A percentile compares a stretch with the other conserved stretches of the same genome.
Conservation (phyloP, 2,888 invertebrate genomes). For the Biston betularia region DNA sequence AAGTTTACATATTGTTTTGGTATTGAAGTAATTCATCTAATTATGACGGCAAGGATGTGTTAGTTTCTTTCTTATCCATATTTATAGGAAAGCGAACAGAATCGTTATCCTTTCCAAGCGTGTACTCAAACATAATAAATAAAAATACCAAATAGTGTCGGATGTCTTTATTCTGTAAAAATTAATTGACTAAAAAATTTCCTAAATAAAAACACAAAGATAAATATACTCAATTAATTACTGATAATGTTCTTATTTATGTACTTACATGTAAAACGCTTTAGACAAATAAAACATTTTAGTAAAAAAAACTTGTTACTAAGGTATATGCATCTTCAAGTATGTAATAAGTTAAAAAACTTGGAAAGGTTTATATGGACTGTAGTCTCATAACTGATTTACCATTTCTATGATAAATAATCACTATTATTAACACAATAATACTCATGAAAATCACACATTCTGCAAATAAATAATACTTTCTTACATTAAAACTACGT, state of each 20-base stretch:
- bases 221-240: neutral
- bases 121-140: neutral
- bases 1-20: too few relatives aligned
- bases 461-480: slow-evolving; percentile 22
- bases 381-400: neutral
- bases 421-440: slow-evolving; percentile 7
- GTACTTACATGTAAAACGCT: neutral
- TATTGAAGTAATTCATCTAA: too few relatives aligned
- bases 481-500: slow-evolving; percentile 8
- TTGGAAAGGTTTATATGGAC: neutral
- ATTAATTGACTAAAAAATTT: slow-evolving; percentile 76
- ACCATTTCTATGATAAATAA: neutral
- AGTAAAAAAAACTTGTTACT: slow-evolving; percentile 1
- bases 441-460: slow-evolving; percentile 15
- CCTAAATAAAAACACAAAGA: slow-evolving; percentile 56
- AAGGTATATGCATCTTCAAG: neutral
- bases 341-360: neutral
- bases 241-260: neutral
- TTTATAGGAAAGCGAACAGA: too few relatives aligned
- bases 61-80: too few relatives aligned
- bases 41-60: too few relatives aligned
- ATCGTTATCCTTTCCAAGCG: too few relatives aligned
- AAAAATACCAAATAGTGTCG: slow-evolving; percentile 60
- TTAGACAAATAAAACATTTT: slow-evolving; percentile 12
- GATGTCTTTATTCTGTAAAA: slow-evolving; percentile 71